Evolutionary conservation across 1,140 invertebrate genomes (phyloP).

Genomic region (Brachionus paranguensis): DNA sequence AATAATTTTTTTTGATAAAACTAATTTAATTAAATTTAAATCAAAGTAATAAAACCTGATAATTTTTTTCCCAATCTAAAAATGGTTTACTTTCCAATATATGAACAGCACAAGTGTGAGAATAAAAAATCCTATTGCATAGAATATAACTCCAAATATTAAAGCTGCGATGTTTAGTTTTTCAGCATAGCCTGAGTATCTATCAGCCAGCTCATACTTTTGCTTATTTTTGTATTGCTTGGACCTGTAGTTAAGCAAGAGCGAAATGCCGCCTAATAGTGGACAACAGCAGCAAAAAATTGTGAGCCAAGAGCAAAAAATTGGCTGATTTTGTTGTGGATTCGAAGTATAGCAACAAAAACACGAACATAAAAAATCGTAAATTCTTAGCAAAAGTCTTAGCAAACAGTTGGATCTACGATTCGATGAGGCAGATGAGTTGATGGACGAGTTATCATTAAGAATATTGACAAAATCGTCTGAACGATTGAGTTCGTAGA

Average conservation of each 20-base stretch:
- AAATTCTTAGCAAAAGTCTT: neutral
- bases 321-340: neutral
- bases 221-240: conserved; percentile 30
- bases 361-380: neutral
- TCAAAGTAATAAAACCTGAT: neutral
- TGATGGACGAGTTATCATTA: conserved; percentile 35
- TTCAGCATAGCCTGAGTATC: conserved; percentile 35
- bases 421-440: conserved; percentile 7
- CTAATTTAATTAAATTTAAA: neutral
- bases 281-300: conserved; percentile 38
- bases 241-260: neutral
- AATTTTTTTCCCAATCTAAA: neutral
- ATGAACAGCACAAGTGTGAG: conserved; percentile 30
- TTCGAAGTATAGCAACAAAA: conserved; percentile 23
- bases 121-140: conserved; percentile 39
- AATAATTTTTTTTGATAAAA: neutral
- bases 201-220: conserved; percentile 34
- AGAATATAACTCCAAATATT: conserved; percentile 37
- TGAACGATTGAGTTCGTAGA: neutral
- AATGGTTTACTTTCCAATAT: conserved; percentile 31
- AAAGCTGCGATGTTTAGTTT: conserved; percentile 28
- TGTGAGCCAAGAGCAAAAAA: conserved; percentile 27
- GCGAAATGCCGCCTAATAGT: conserved; percentile 1
- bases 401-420: neutral
- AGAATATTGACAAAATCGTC: conserved; percentile 34